Evolutionary conservation across 1,140 invertebrate species (phyloP).

Genomic region (Aradophagus sp.): DNA sequence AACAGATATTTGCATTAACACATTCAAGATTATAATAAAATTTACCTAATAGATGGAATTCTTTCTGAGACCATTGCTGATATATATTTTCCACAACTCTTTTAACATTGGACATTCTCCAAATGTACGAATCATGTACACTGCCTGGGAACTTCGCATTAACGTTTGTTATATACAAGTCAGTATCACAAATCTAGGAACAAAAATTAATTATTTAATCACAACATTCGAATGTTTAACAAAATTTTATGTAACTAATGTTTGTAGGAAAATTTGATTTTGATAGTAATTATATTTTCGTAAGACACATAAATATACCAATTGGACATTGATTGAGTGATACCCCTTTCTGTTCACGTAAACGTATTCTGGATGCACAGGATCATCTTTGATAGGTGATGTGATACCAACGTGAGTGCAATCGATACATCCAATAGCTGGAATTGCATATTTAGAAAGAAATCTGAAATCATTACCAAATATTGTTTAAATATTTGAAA

Average conservation of each 20-base stretch:
- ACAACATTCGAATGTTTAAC: neutral
- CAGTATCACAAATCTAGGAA: slow-evolving; percentile 10
- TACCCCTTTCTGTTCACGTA: slow-evolving; percentile 11
- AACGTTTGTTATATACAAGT: slow-evolving; percentile 8
- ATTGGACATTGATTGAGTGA: slow-evolving; percentile 10
- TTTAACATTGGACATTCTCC: slow-evolving; percentile 4
- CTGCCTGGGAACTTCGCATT: slow-evolving; percentile 16
- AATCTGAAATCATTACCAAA: neutral
- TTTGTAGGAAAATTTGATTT: neutral
- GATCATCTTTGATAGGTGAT: neutral
- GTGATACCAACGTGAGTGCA: slow-evolving; percentile 10
- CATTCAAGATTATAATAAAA: too few relatives aligned
- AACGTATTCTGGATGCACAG: slow-evolving; percentile 1
- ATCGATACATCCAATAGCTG: slow-evolving; percentile 6
- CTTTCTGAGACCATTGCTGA: slow-evolving; percentile 1
- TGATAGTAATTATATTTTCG: too few relatives aligned
- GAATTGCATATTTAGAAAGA: slow-evolving; percentile 1
- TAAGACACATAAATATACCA: too few relatives aligned
- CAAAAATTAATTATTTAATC: neutral
- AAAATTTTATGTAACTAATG: slow-evolving; percentile 1
- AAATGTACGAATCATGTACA: slow-evolving; percentile 20
- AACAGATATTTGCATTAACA: too few relatives aligned
- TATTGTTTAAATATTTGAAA: neutral
- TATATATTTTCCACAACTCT: neutral
- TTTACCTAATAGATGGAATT: slow-evolving; percentile 10